Conservation (phyloP, 1,140 invertebrate genomes). For the Samia ricini region DNA sequence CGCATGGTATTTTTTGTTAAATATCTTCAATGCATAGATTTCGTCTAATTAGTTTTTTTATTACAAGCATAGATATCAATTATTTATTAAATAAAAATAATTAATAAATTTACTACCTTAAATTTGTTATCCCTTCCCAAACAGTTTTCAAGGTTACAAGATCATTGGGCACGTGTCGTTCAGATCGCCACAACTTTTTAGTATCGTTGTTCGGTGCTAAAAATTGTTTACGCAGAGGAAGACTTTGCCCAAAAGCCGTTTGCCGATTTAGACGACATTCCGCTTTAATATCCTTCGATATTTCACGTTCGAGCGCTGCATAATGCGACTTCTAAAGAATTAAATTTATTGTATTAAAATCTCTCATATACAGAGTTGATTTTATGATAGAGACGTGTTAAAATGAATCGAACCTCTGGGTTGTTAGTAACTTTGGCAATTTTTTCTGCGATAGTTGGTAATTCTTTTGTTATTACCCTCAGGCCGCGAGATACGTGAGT, state of each 20-base stretch:
- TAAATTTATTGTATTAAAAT: conserved; percentile 15
- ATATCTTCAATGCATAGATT: too few species aligned
- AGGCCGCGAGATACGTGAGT: conserved; percentile 66
- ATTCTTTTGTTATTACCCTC: conserved; percentile 57
- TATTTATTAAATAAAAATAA: neutral
- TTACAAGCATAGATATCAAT: neutral
- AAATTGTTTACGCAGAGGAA: conserved; percentile 72
- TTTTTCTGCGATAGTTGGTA: conserved; percentile 59
- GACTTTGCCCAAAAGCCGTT: conserved; percentile 71
- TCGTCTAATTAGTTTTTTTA: too few species aligned
- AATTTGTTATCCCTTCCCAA: conserved; percentile 79
- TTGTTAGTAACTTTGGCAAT: conserved; percentile 52
- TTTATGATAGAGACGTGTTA: neutral
- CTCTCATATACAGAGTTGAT: neutral
- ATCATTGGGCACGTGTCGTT: conserved; percentile 75
- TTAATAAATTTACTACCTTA: conserved; percentile 54
- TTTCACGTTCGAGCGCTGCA: conserved; percentile 53
- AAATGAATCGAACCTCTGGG: conserved; percentile 37
- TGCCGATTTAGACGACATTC: conserved; percentile 40
- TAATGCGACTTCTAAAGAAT: conserved; percentile 47
- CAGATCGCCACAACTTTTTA: conserved; percentile 71
- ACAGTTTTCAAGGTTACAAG: conserved; percentile 79
- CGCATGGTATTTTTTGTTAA: too few species aligned
- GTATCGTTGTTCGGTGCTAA: conserved; percentile 74
- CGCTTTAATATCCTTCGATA: conserved; percentile 59